Evolutionary conservation across 2,888 invertebrate species (phyloP).

Genomic region (Tromatobia lineatoria): DNA sequence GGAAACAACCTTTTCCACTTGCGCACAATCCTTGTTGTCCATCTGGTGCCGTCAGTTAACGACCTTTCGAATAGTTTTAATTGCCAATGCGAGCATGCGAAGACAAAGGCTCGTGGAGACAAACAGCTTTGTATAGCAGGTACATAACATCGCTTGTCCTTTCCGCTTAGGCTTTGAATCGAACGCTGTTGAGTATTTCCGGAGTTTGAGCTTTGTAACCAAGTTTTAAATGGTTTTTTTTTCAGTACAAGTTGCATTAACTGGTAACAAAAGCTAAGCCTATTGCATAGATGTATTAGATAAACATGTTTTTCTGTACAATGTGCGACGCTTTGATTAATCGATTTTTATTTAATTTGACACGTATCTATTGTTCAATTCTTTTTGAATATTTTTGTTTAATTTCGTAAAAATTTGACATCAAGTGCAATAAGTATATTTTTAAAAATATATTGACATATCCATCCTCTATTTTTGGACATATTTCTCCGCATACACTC

Average conservation of each 20-base stretch:
- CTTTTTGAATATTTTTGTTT: no score
- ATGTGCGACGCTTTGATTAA: conserved; percentile 19
- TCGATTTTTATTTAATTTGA: conserved; percentile 1
- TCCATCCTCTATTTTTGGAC: background rate
- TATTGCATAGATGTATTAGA: background rate
- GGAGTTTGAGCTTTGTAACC: conserved; percentile 28
- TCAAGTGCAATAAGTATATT: background rate
- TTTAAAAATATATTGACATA: background rate
- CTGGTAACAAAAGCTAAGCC: conserved; percentile 9
- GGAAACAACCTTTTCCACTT: conserved; percentile 56
- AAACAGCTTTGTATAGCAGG: conserved; percentile 52
- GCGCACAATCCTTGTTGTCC: conserved; percentile 25
- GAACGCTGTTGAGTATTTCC: conserved; percentile 13
- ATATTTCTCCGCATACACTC: background rate
- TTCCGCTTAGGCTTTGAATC: conserved; percentile 34
- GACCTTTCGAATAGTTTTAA: conserved; percentile 35
- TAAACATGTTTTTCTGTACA: conserved; percentile 9
- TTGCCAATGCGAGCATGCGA: conserved; percentile 49
- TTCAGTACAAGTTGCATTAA: conserved; percentile 19
- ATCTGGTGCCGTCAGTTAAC: conserved; percentile 9
- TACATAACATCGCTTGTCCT: conserved; percentile 28
- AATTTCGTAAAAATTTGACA: background rate
- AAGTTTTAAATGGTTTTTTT: conserved; percentile 22
- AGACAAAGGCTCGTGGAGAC: conserved; percentile 50
- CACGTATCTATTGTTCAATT: background rate